Percentiles rank a stretch among this genome's conserved stretches.
These are phyloP conservation scores for Catonia carolina DNA, from an alignment of 2,888 invertebrate genomes.

Conservation along the genomic window DNA sequence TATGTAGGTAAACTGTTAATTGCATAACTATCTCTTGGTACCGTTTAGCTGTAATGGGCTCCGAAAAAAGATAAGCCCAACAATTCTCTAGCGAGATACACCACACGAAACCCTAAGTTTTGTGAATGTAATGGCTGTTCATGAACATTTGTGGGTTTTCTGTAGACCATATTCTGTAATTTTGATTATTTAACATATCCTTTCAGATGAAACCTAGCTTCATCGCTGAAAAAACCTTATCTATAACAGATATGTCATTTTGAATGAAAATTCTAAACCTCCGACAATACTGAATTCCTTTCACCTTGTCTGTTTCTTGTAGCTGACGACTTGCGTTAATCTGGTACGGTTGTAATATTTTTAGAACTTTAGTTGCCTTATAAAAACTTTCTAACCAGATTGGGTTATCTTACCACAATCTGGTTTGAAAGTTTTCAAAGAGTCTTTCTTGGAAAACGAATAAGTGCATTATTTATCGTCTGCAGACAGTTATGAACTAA, in stretches of 20 bases:
- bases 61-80: neutral
- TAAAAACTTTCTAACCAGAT: neutral
- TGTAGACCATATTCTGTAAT: constrained; percentile 4
- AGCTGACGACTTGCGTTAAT: neutral
- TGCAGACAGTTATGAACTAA: neutral
- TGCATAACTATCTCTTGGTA: constrained; percentile 5
- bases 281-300: constrained; percentile 1
- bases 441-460: neutral
- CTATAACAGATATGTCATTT: constrained; percentile 7
- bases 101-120: constrained; percentile 1
- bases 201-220: neutral
- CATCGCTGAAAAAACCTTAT: constrained; percentile 1
- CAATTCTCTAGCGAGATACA: neutral
- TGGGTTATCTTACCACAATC: neutral
- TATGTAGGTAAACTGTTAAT: neutral
- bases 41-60: neutral
- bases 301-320: constrained; percentile 1
- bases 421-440: neutral
- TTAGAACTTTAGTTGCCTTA: neutral
- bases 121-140: neutral
- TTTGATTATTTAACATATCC: neutral
- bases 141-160: neutral
- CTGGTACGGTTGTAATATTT: neutral
- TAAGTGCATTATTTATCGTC: neutral
- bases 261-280: constrained; percentile 8